Conservation (phyloP, 2,113 vertebrate genomes). For the Prinia subflava region DNA sequence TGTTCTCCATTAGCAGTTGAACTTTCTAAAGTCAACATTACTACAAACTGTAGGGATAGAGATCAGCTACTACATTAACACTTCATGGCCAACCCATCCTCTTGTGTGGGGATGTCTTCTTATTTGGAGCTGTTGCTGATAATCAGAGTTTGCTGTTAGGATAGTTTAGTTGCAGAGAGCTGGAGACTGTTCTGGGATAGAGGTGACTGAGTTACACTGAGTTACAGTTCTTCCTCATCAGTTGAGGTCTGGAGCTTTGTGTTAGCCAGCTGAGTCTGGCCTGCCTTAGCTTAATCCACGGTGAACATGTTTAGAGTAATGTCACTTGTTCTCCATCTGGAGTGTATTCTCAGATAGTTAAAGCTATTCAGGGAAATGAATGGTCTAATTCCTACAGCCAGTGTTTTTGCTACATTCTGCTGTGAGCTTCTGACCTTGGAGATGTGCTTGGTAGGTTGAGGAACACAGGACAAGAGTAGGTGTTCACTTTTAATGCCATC, state of each 20-base stretch:
- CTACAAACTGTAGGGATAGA: neutral
- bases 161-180: neutral
- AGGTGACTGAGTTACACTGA: neutral
- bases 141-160: neutral
- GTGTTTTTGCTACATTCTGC: neutral
- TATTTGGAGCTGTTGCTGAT: neutral
- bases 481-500: neutral
- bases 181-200: neutral
- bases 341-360: neutral
- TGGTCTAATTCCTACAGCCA: neutral
- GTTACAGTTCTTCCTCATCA: neutral
- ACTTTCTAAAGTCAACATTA: neutral
- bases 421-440: neutral
- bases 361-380: neutral
- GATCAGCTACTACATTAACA: neutral
- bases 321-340: neutral
- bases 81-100: neutral
- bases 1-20: neutral
- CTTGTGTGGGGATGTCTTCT: neutral
- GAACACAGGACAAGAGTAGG: neutral
- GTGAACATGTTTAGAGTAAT: neutral
- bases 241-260: neutral
- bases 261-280: neutral
- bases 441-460: neutral
- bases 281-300: neutral